Conservation (phyloP, 2,888 invertebrate species). For the Lithosia quadra region DNA sequence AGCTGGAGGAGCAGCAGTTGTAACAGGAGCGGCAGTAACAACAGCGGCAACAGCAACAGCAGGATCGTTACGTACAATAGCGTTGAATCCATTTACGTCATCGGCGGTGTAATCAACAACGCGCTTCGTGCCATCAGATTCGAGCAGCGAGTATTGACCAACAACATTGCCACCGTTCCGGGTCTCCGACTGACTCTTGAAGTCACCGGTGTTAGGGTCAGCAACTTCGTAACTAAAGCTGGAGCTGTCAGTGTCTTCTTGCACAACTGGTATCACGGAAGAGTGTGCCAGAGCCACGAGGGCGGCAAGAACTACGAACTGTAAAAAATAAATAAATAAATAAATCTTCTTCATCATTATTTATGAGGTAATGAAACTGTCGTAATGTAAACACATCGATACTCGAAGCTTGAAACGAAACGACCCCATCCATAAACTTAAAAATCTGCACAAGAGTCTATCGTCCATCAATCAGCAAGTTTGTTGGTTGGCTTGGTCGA, state of each 20-base stretch:
- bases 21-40: constrained; percentile 62
- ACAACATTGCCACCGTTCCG: constrained; percentile 83
- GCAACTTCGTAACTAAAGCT: constrained; percentile 87
- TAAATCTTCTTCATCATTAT: not conserved
- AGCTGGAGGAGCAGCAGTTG: constrained; percentile 55
- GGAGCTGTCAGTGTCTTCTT: constrained; percentile 82
- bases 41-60: constrained; percentile 69
- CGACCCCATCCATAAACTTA: too few species aligned
- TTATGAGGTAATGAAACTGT: too few species aligned
- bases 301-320: constrained; percentile 81
- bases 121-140: constrained; percentile 85
- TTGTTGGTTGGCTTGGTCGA: too few species aligned
- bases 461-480: too few species aligned
- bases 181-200: constrained; percentile 85
- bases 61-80: constrained; percentile 85
- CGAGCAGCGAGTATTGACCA: constrained; percentile 86
- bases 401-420: not conserved
- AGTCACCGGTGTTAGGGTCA: constrained; percentile 86
- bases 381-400: not conserved
- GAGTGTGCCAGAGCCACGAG: constrained; percentile 73
- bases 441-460: too few species aligned
- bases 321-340: constrained; percentile 42
- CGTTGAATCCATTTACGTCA: constrained; percentile 87
- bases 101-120: constrained; percentile 87
- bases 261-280: constrained; percentile 84